Conservation (phyloP, 2,888 invertebrate species). For the Strigamia maritima region DNA sequence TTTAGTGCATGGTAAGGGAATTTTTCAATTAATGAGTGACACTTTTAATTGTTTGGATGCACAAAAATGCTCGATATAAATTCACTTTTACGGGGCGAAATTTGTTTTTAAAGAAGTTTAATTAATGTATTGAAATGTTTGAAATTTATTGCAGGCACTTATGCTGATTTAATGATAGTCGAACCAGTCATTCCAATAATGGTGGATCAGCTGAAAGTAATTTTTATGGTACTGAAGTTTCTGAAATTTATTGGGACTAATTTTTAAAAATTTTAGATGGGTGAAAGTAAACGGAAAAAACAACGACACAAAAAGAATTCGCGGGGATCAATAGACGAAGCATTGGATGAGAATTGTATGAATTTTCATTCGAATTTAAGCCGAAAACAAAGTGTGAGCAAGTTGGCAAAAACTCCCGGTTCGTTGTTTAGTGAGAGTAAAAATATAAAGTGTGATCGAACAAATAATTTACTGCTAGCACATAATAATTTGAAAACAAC, state of each 20-base stretch:
- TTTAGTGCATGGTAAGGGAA: not conserved
- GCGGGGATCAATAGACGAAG: not conserved
- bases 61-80: no score
- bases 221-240: not conserved
- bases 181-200: slow-evolving; percentile 38
- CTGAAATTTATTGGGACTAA: not conserved
- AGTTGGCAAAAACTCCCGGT: not conserved
- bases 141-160: slow-evolving; percentile 36
- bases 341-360: not conserved
- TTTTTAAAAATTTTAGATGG: not conserved
- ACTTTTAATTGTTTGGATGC: not conserved
- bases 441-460: not conserved
- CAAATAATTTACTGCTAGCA: not conserved
- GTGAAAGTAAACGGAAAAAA: not conserved
- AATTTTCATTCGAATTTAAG: not conserved
- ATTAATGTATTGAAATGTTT: not conserved
- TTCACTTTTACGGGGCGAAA: no score
- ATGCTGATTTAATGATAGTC: slow-evolving; percentile 38
- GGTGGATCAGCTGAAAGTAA: slow-evolving; percentile 23
- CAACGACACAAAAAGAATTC: not conserved
- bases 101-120: no score
- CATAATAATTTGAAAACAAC: not conserved
- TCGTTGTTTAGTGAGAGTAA: not conserved
- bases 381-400: not conserved
- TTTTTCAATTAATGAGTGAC: not conserved